These are phyloP conservation scores for Salmo trutta DNA, from an alignment of 2,797 vertebrate species.

Conservation along the genomic window DNA sequence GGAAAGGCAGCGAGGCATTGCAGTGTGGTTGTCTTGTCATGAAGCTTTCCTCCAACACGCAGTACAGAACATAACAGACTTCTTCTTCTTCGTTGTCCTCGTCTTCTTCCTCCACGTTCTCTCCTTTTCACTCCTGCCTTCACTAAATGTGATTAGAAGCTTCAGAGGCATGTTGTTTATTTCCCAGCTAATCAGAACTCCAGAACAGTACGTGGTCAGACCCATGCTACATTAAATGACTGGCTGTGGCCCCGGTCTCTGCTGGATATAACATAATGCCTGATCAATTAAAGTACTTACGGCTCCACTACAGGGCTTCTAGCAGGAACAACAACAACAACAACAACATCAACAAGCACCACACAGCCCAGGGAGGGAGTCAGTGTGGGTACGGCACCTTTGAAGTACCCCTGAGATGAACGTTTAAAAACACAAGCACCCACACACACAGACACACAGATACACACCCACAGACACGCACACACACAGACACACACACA, in stretches of 20 bases:
- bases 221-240: not conserved
- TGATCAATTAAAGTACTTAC: not conserved
- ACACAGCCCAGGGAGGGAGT: not conserved
- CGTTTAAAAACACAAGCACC: not conserved
- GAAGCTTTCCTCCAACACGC: not conserved
- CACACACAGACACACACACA: too few relatives aligned
- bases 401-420: slow-evolving; percentile 44
- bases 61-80: not conserved
- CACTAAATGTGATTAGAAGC: not conserved
- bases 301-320: not conserved
- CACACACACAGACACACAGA: too few relatives aligned
- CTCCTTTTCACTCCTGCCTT: not conserved
- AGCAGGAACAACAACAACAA: not conserved
- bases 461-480: too few relatives aligned
- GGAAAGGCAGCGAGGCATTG: slow-evolving; percentile 1
- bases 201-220: not conserved
- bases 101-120: not conserved
- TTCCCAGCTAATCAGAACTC: not conserved
- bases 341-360: not conserved
- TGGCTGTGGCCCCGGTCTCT: not conserved
- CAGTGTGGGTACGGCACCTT: slow-evolving; percentile 19
- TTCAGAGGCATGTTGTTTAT: slow-evolving; percentile 1
- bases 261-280: not conserved
- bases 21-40: not conserved
- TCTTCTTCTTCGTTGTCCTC: not conserved